Evolutionary conservation across 2,113 vertebrate genomes (phyloP).

Genomic region (Triplophysa tibetana): DNA sequence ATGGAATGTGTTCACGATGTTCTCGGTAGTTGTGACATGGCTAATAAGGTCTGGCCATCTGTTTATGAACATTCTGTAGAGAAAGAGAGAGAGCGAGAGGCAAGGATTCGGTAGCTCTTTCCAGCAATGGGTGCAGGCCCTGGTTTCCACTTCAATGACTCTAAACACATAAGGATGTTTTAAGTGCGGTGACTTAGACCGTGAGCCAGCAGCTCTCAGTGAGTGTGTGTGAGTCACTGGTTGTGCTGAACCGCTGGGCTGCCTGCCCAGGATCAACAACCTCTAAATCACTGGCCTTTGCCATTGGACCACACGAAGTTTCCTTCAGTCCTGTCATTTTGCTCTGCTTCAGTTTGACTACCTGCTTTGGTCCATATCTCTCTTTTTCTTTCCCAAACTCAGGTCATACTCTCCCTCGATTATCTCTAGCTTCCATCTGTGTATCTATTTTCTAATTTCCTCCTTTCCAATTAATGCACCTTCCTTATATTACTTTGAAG

Average conservation of each 20-base stretch:
- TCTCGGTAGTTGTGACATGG: constrained; percentile 76
- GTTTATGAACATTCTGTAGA: constrained; percentile 71
- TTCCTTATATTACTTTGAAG: constrained; percentile 7
- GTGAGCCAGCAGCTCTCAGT: constrained; percentile 45
- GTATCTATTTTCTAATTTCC: neutral
- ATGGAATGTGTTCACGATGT: constrained; percentile 72
- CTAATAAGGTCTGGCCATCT: constrained; percentile 75
- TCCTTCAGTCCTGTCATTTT: constrained; percentile 62
- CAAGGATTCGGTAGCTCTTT: constrained; percentile 71
- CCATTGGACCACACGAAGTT: constrained; percentile 73
- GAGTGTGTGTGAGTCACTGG: constrained; percentile 64
- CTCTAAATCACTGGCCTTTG: constrained; percentile 74
- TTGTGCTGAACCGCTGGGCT: constrained; percentile 63
- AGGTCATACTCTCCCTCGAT: constrained; percentile 37
- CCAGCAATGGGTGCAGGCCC: constrained; percentile 64
- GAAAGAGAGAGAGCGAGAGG: constrained; percentile 45
- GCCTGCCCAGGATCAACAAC: constrained; percentile 74
- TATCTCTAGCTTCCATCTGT: neutral
- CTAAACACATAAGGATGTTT: constrained; percentile 75
- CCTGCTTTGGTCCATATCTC: constrained; percentile 35
- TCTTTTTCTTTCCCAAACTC: constrained; percentile 65
- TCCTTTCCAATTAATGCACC: neutral
- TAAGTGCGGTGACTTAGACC: constrained; percentile 76
- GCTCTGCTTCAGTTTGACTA: constrained; percentile 43
- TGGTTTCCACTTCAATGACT: constrained; percentile 74